Percentiles rank a stretch among this genome's conserved stretches.
Evolutionary conservation across 2,113 vertebrate species (phyloP).

Genomic region (Pontoporia blainvillei): DNA sequence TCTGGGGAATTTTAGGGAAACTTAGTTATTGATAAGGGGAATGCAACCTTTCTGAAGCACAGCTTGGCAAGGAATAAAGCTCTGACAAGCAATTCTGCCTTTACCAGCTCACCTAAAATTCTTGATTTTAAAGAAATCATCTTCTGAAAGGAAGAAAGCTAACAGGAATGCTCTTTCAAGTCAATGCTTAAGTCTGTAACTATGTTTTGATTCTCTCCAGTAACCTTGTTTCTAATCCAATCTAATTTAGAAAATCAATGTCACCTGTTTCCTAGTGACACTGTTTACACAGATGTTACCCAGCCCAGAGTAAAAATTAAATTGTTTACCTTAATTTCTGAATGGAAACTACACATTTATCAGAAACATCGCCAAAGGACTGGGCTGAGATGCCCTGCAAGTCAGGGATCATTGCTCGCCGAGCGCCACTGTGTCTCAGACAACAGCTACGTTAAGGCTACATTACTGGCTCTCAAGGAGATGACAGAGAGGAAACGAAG

Average conservation of each 20-base stretch:
- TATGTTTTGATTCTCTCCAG: background rate
- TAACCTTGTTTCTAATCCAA: background rate
- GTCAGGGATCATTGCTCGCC: rapidly evolving
- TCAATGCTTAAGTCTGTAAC: background rate
- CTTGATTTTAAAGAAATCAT: background rate
- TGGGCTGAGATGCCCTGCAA: background rate
- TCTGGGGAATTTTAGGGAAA: background rate
- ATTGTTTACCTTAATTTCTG: background rate
- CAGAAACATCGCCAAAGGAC: background rate
- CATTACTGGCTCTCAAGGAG: rapidly evolving
- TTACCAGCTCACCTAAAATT: background rate
- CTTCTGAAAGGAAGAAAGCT: background rate
- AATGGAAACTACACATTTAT: background rate
- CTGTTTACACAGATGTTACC: background rate
- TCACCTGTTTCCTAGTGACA: background rate
- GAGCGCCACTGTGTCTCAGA: rapidly evolving
- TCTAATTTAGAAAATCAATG: background rate
- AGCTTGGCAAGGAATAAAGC: background rate
- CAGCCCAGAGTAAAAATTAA: background rate
- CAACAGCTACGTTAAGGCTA: rapidly evolving
- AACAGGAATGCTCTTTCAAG: background rate
- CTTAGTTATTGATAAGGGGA: background rate
- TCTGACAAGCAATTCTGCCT: background rate
- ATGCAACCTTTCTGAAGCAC: background rate
- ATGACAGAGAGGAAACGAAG: background rate